Evolutionary conservation across 2,888 invertebrate genomes (phyloP), one percentile per base, ranked within the genome.

Genomic region (Macaria notata): DNA sequence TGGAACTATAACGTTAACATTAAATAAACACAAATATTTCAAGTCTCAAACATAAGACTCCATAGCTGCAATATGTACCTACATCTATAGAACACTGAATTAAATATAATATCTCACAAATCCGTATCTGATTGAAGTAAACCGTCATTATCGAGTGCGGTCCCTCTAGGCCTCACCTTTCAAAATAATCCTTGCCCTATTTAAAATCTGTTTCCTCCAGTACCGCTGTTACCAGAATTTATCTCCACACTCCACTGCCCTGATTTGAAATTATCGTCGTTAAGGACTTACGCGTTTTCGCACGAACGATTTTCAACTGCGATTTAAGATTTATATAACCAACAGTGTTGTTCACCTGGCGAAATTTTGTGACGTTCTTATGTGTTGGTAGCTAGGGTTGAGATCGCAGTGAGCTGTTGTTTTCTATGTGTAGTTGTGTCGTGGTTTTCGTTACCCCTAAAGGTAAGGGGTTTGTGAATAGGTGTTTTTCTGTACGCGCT

Each of bases 221-320:
- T 72, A 75, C 73, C 69, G 68, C 63, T 63, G 61, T 56, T 61
- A 62, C 73, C 67, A 60, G 72, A 76, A 77, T 81, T 83, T 84
- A 83, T 84, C 83, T 82, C 77, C 66, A 74, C 83, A 80, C 82
- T 79, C 72, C 78, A 78, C 65, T 76, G 83, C 68, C 67, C 72
- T 81, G 82, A 82, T 82, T 80, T 73, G 75, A 79, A 83, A 83
- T 84, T 82, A 83, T 83, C 81, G 82, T 80, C 78, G 78, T 80
- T 84, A 84, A 76, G 79, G 79, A 81, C 79, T 79, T 81, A 81
- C 83, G 82, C 81, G 75, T 76, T 82, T 81, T 81, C 83, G 71
- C 82, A 75, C 76, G 78, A 80, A 71, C 78, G 81, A 72, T 64
- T 76, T 75, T 74, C 76, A 71, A 80, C 83, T 80, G 80, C 76